Base-by-base conservation (phyloP, 2,113 vertebrate species). In the Laterallus jamaicensis region DNA sequence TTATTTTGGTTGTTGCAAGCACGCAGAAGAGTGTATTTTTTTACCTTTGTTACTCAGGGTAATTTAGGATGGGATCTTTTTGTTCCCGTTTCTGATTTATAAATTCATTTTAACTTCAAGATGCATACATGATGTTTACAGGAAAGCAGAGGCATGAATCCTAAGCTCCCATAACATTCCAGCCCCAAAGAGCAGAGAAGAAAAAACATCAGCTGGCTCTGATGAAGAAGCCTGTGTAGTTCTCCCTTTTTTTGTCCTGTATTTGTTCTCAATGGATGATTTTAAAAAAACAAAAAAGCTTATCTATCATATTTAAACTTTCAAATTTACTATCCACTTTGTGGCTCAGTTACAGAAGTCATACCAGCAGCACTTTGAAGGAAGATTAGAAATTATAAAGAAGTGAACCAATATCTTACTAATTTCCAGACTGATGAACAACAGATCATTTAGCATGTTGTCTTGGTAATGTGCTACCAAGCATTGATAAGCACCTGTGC, bases 341-440 rank as follows among this genome's bases (percentile, higher is more conserved):
- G 26, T 63, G 62, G 11, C 21, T 70, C 25, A 25, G n/a, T 25
- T 25, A 80, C 47, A 74, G 54, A 94, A 67, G 83, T 90, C 42
- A n/a, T 12, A 17, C 52, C 56, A 70, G 29, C 35, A 86, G 18
- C 83, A 60, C 32, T 75, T 81, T 86, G 70, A 93, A 81, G 31
- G 40, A 93, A 81, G 42, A 88, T 88, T 56, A 88, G 37, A 88
- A 86, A 66, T 70, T 67, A 11, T 21, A 80, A 47, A 20, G 47
- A 40, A 89, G 25, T 86, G 42, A 81, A 86, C 11, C 66, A 66
- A 29, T 26, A 59, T 24, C 9, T 74, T 42, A 47, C 44, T 85
- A n/a, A 86, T 92, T 92, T 94, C 55, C 68, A 88, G 40, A 37
- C n/a, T 75, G 73, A 88, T 81, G 47, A 94, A 77, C n/a, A 62